Evolutionary conservation across 2,797 vertebrate genomes (phyloP).

Genomic region (Mus caroli): DNA sequence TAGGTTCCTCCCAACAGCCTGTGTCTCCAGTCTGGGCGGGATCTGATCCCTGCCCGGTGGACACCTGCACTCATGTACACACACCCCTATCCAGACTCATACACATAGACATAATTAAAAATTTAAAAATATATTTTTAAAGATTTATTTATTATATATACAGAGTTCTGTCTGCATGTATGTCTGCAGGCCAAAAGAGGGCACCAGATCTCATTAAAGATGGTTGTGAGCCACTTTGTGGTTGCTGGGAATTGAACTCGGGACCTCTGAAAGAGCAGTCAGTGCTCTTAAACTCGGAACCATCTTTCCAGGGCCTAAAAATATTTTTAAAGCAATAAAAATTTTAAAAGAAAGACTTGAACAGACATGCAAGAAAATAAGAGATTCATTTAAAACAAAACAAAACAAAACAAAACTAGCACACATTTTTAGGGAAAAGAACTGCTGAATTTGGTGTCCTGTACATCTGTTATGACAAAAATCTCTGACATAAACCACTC

Average conservation of each 20-base stretch:
- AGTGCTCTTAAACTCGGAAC: too few relatives aligned
- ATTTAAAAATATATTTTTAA: not conserved
- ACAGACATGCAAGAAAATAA: not conserved
- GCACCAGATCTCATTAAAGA: too few relatives aligned
- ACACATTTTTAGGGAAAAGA: conserved; percentile 8
- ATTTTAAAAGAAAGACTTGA: not conserved
- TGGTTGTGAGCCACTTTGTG: too few relatives aligned
- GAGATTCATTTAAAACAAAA: not conserved
- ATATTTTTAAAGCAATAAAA: not conserved
- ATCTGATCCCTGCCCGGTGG: not conserved
- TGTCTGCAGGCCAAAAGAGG: too few relatives aligned
- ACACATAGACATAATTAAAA: not conserved
- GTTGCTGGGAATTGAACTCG: too few relatives aligned
- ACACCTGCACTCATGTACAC: not conserved
- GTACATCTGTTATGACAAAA: not conserved
- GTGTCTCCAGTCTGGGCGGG: not conserved
- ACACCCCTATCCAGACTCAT: not conserved
- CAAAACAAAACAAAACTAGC: not conserved
- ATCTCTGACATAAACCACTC: not conserved
- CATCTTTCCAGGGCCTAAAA: not conserved
- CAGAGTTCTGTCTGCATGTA: too few relatives aligned
- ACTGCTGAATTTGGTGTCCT: not conserved
- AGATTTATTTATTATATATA: not conserved
- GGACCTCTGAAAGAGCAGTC: too few relatives aligned
- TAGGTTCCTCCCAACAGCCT: not conserved